These are phyloP conservation scores for Zelleria hepariella DNA, from an alignment of 2,888 invertebrate species.

Conservation along the genomic window DNA sequence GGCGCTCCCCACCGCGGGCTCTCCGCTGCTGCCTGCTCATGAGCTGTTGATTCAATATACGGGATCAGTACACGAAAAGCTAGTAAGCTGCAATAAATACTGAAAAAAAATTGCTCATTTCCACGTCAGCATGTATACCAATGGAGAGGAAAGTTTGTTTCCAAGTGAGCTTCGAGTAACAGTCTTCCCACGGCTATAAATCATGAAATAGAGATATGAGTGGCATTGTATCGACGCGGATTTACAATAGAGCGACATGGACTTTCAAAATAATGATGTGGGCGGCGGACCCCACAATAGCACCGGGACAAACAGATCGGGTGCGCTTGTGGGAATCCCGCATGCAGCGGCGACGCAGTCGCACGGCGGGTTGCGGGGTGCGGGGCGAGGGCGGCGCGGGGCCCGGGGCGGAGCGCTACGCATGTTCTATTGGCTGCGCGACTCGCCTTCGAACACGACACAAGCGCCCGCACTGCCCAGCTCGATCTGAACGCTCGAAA, in stretches of 20 bases:
- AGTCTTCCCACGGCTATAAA: conserved; percentile 65
- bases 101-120: background rate
- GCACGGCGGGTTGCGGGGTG: conserved; percentile 16
- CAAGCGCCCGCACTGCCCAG: background rate
- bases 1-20: background rate
- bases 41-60: background rate
- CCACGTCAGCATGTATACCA: background rate
- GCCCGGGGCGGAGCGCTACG: background rate
- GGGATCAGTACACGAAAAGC: background rate
- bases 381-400: conserved; percentile 17
- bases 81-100: background rate
- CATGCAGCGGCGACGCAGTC: conserved; percentile 36
- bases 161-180: background rate
- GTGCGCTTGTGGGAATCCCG: conserved; percentile 65
- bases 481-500: background rate
- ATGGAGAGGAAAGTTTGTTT: background rate
- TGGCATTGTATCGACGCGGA: conserved; percentile 61
- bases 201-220: conserved; percentile 55
- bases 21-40: background rate
- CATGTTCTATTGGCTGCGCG: conserved; percentile 2
- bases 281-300: conserved; percentile 58
- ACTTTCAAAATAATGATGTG: conserved; percentile 67
- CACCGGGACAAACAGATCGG: conserved; percentile 52
- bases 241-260: conserved; percentile 61
- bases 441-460: background rate